Conservation (phyloP, 2,888 invertebrate genomes). For the Pristionchus maxplancki region DNA sequence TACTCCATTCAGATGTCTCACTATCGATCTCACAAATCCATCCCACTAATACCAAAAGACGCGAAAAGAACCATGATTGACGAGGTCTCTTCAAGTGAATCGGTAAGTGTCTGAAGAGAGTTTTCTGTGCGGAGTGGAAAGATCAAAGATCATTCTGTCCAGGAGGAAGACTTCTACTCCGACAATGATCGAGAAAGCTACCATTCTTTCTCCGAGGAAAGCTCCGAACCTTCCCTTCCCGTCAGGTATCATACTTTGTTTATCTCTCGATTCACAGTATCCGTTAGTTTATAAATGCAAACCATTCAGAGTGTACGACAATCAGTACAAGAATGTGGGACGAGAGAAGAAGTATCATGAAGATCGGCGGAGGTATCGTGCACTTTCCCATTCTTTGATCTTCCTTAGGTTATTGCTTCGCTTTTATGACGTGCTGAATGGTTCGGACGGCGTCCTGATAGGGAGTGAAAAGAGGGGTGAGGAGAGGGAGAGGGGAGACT, state of each 20-base stretch:
- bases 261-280: neutral
- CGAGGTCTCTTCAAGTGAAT: neutral
- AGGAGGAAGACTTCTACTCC: conserved; percentile 26
- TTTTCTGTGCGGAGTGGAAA: neutral
- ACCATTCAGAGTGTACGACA: neutral
- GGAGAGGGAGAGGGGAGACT: neutral
- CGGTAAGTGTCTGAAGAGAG: no score
- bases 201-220: conserved; percentile 35
- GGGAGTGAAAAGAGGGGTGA: neutral
- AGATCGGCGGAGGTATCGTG: neutral
- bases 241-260: neutral
- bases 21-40: conserved; percentile 9
- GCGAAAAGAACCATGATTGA: neutral
- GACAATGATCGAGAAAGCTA: neutral
- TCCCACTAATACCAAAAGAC: neutral
- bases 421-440: neutral
- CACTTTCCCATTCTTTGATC: neutral
- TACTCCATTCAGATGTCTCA: conserved; percentile 3
- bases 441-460: neutral
- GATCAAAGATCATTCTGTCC: neutral
- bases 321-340: neutral
- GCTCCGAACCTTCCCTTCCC: conserved; percentile 33
- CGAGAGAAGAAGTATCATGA: neutral
- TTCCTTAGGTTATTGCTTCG: neutral
- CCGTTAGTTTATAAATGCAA: neutral